Evolutionary conservation across 2,797 vertebrate species (phyloP).

Genomic region (Carapus acus): DNA sequence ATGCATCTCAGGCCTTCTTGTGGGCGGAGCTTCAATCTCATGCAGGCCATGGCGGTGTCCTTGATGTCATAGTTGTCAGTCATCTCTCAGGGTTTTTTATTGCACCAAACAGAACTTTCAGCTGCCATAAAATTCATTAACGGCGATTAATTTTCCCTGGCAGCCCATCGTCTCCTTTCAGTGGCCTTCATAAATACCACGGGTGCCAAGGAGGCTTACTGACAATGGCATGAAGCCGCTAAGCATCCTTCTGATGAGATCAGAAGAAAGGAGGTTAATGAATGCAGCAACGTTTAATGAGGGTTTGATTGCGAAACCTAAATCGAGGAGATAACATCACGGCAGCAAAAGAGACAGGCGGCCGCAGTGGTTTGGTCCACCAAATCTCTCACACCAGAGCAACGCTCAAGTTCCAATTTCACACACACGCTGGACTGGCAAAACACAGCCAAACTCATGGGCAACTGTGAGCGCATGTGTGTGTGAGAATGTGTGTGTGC

Average conservation of each 20-base stretch:
- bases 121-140: slow-evolving; percentile 40
- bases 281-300: slow-evolving; percentile 16
- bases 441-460: not conserved
- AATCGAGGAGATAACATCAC: slow-evolving; percentile 20
- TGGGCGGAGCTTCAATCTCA: too few species aligned
- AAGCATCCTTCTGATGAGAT: slow-evolving; percentile 7
- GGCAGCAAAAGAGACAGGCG: slow-evolving; percentile 17
- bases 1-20: too few species aligned
- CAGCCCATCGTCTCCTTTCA: slow-evolving; percentile 17
- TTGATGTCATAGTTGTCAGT: too few species aligned
- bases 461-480: not conserved
- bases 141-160: slow-evolving; percentile 24
- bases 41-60: too few species aligned
- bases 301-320: slow-evolving; percentile 37
- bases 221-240: slow-evolving; percentile 16
- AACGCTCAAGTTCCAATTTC: slow-evolving; percentile 1
- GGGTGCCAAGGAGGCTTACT: slow-evolving; percentile 40
- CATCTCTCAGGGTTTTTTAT: too few species aligned
- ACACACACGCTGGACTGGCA: not conserved
- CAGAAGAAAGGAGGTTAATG: slow-evolving; percentile 42
- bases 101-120: too few species aligned
- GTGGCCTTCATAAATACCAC: slow-evolving; percentile 25
- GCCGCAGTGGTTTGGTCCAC: too few species aligned
- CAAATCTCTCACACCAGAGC: slow-evolving; percentile 11
- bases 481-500: slow-evolving; percentile 4